phyloP scores from a whole-genome alignment of 2,113 vertebrate genomes.

The Amblyopsis rosae region DNA sequence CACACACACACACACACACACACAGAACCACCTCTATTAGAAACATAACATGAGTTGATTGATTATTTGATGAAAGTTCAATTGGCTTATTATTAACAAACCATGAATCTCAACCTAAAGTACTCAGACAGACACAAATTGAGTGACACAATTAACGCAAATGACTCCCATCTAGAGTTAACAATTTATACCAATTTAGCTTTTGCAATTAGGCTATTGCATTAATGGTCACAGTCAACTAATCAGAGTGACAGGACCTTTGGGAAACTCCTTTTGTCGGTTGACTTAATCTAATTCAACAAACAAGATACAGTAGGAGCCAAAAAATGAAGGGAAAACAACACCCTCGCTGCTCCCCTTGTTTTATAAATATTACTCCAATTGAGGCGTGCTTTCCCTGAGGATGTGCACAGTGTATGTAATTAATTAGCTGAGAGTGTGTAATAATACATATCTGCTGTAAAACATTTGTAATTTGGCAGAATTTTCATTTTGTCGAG shows the following conservation, averaged over 20 bases:
- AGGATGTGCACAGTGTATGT: background rate
- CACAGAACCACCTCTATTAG: no score
- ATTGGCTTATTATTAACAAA: constrained; percentile 24
- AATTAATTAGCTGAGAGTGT: background rate
- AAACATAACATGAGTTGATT: no score
- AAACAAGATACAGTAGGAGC: background rate
- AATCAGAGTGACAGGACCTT: constrained; percentile 25
- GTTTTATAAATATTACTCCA: no score
- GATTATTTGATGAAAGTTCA: constrained; percentile 45
- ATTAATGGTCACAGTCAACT: constrained; percentile 12
- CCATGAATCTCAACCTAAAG: no score
- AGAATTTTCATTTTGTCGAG: constrained; percentile 11
- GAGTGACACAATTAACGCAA: no score
- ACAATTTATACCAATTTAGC: constrained; percentile 62
- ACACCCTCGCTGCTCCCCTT: background rate
- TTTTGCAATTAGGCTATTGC: constrained; percentile 44
- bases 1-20: no score
- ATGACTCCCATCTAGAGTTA: constrained; percentile 48
- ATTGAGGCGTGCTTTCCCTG: no score
- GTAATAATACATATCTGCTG: background rate
- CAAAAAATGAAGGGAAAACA: background rate
- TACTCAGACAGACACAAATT: no score
- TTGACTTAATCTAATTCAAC: background rate
- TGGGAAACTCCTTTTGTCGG: constrained; percentile 6
- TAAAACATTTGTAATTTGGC: background rate